Base-by-base conservation (phyloP, 2,888 invertebrate species). In the Mechanitis messenoides region DNA sequence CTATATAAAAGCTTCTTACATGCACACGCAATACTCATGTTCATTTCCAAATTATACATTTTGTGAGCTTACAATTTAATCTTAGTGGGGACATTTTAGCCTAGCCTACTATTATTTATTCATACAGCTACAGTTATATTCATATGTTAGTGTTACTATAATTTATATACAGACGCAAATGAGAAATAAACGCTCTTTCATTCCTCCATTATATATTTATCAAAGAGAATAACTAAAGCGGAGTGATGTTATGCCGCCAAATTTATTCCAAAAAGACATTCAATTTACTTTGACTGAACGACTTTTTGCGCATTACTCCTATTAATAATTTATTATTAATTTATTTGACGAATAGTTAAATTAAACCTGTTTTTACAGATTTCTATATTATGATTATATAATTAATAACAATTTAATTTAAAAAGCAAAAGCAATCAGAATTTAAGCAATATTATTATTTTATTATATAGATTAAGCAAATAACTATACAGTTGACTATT, bases 161-260 rank as follows among this genome's bases (percentile, higher is more conserved):
- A 38, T 31, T 31, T 31, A 50, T 31, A 50, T 7, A 7, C 31
- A 50, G 28, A 31, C 31, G 55, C 45, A 60, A 62, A 61, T 59
- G 56, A 59, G 56, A 56, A 62, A 59, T 60, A 56, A 54, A 35
- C 45, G 38, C 59, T 56, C 56, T 57, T 61, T 63, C 50, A 50
- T 7, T 65, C 59, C 54, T 45, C 59, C n/a, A 50, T 59, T 59
- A 63, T 61, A 55, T 46, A 33, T 55, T 55, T 58, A 57, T 60
- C 63, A 61, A 61, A 59, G 55, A 53, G 63, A 61, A 63, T 61
- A 61, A 42, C 55, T 65, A 59, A 63, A 63, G 59, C 60, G 59
- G 56, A 63, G 59, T 57, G 58, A 53, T 45, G 53, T 55, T 55
- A 20, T 47, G 33, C 59, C 35, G 55, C 31, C 46, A 55, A 55